Conservation (phyloP, 2,113 vertebrate genomes). For the Oreotragus oreotragus region DNA sequence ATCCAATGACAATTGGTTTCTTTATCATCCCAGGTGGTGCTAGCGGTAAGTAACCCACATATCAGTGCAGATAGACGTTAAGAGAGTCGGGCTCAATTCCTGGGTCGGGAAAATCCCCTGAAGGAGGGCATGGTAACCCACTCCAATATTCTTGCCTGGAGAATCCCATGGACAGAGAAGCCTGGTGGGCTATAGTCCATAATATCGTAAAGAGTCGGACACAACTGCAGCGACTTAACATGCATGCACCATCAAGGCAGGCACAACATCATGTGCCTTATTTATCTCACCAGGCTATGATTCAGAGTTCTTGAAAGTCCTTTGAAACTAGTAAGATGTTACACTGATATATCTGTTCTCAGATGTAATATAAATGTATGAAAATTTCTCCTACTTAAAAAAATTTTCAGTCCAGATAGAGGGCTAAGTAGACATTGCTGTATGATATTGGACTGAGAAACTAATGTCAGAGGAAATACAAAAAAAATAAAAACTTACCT, state of each 20-base stretch:
- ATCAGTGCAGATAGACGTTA: background rate
- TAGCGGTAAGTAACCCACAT: background rate
- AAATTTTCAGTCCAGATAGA: background rate
- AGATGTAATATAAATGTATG: background rate
- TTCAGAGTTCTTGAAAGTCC: background rate
- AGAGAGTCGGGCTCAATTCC: background rate
- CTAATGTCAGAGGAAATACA: background rate
- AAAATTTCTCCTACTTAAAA: background rate
- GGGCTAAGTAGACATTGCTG: background rate
- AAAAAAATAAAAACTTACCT: constrained; percentile 64
- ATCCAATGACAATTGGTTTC: background rate
- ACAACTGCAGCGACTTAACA: background rate
- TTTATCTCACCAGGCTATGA: background rate
- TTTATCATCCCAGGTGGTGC: background rate
- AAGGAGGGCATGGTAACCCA: background rate
- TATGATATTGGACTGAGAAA: background rate
- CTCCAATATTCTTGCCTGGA: background rate
- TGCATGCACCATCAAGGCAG: background rate
- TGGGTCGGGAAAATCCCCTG: background rate
- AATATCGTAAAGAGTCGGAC: background rate
- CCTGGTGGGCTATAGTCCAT: background rate
- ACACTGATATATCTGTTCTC: background rate
- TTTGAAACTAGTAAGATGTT: background rate
- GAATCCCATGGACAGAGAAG: background rate
- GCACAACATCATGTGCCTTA: background rate